Evolutionary conservation across 2,888 invertebrate genomes (phyloP).

Genomic region (Euphydryas editha): DNA sequence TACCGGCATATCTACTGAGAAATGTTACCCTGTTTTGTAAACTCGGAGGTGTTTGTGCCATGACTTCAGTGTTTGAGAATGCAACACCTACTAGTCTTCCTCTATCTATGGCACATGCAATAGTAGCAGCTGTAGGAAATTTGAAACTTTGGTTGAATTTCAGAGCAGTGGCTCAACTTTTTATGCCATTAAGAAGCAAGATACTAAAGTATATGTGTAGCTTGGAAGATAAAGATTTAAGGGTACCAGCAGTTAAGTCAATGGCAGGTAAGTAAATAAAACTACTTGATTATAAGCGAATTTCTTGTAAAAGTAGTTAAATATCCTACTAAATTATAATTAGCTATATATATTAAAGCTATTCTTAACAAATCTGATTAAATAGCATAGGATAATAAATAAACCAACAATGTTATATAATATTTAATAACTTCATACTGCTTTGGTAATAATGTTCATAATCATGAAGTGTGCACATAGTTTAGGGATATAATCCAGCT

Average conservation of each 20-base stretch:
- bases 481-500: no score
- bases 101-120: conserved; percentile 94
- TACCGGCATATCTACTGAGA: conserved; percentile 93
- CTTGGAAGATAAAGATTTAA: conserved; percentile 94
- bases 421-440: no score
- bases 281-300: neutral
- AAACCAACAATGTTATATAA: no score
- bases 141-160: conserved; percentile 97
- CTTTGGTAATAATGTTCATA: no score
- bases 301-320: no score
- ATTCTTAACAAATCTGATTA: no score
- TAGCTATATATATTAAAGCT: no score
- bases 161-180: conserved; percentile 93
- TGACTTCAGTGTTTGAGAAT: conserved; percentile 93
- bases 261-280: conserved; percentile 90
- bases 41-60: conserved; percentile 93
- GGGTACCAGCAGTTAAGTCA: conserved; percentile 93
- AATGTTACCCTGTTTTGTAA: conserved; percentile 98
- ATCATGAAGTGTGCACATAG: no score
- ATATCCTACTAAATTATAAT: no score
- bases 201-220: conserved; percentile 97
- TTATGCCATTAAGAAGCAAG: conserved; percentile 93
- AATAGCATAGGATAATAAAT: no score
- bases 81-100: conserved; percentile 89
- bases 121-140: conserved; percentile 96